Percentiles rank a stretch among this genome's conserved stretches.
Conservation (phyloP, 2,797 vertebrate species). For the Prunella strophiata region DNA sequence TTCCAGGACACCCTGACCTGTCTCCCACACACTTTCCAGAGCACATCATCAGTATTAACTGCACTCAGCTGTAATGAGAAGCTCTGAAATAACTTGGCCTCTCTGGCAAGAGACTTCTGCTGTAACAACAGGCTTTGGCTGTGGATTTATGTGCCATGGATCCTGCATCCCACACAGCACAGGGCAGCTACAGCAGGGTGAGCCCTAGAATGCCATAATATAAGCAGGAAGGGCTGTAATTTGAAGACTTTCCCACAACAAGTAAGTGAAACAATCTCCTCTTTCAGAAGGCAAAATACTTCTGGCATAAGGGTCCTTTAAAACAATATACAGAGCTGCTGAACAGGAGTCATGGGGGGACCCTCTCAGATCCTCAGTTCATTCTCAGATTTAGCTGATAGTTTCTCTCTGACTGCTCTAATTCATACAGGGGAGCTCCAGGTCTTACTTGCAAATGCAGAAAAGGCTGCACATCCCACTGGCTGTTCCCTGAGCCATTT, state of each 20-base stretch:
- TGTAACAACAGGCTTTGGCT: not conserved
- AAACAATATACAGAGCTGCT: constrained; percentile 52
- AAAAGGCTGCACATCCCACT: not conserved
- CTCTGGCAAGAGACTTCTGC: not conserved
- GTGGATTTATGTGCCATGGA: not conserved
- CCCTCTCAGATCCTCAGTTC: not conserved
- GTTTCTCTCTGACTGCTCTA: not conserved
- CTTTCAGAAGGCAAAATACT: constrained; percentile 46
- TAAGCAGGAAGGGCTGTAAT: constrained; percentile 63
- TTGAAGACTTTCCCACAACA: constrained; percentile 48
- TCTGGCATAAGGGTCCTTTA: constrained; percentile 35
- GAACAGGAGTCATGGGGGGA: not conserved
- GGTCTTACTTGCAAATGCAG: not conserved
- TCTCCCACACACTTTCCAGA: not conserved
- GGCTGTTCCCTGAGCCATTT: not conserved
- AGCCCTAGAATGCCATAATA: constrained; percentile 31
- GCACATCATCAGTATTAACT: not conserved
- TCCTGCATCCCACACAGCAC: not conserved
- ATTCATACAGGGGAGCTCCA: not conserved
- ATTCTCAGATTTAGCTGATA: not conserved
- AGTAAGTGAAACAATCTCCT: constrained; percentile 53
- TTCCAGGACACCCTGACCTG: not conserved
- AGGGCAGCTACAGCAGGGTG: constrained; percentile 7
- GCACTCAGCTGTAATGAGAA: not conserved
- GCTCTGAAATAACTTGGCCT: not conserved